Evolutionary conservation across 2,888 invertebrate species (phyloP).

Genomic region (Phorcus lineatus): DNA sequence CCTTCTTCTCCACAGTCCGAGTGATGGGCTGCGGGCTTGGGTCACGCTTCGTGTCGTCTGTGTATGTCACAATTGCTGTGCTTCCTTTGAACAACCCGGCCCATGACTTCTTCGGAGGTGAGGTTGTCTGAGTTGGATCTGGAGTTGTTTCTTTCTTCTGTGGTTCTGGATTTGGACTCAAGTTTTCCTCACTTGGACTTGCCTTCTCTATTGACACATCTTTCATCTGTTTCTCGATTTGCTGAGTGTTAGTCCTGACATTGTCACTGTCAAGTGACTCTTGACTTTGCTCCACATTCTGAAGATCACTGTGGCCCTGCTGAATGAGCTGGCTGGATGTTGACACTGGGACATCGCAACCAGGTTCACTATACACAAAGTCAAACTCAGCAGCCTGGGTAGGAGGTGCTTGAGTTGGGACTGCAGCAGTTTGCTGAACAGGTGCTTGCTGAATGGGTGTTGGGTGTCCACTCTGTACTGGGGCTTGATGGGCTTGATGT

Average conservation of each 20-base stretch:
- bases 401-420: too few relatives aligned
- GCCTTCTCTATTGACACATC: not conserved
- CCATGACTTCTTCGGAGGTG: conserved; percentile 50
- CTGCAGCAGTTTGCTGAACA: too few relatives aligned
- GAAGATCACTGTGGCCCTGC: not conserved
- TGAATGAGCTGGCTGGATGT: not conserved
- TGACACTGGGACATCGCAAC: not conserved
- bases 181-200: not conserved
- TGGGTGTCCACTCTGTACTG: too few relatives aligned
- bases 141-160: not conserved
- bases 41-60: conserved; percentile 17
- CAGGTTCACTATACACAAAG: conserved; percentile 5
- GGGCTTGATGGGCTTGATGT: not conserved
- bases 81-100: conserved; percentile 56
- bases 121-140: conserved; percentile 5
- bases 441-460: too few relatives aligned
- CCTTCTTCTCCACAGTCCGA: conserved; percentile 7
- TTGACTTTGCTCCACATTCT: not conserved
- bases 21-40: conserved; percentile 26
- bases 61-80: conserved; percentile 20
- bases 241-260: not conserved
- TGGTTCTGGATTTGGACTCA: not conserved
- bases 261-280: not conserved
- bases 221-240: not conserved
- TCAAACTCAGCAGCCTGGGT: not conserved